A percentile compares a stretch with the other conserved stretches of the same genome.
Evolutionary conservation across 2,888 invertebrate species (phyloP).

Genomic region (Blastobasis lacticolella): DNA sequence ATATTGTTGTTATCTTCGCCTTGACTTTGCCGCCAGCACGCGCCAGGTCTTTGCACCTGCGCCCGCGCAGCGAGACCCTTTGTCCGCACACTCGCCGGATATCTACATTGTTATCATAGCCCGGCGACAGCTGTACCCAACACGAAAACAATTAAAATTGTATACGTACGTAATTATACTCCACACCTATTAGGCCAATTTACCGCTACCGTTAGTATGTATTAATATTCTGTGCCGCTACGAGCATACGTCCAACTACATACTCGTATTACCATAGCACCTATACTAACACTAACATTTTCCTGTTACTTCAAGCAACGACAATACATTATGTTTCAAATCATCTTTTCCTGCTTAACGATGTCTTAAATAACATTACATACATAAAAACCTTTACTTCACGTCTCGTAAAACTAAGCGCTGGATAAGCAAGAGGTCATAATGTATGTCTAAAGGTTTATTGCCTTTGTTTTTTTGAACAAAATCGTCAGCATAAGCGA

Average conservation of each 20-base stretch:
- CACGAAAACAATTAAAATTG: background rate
- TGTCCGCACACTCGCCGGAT: background rate
- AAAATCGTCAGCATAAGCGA: conserved; percentile 14
- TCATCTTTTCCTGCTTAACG: conserved; percentile 40
- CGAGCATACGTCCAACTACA: too few species aligned
- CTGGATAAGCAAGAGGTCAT: conserved; percentile 39
- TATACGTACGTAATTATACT: background rate
- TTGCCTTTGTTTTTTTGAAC: conserved; percentile 16
- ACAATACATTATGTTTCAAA: conserved; percentile 23
- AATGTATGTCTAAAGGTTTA: background rate
- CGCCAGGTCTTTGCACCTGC: conserved; percentile 12
- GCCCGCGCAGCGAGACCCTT: background rate
- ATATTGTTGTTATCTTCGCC: background rate
- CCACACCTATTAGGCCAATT: too few species aligned
- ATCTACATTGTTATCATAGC: background rate
- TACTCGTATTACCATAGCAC: too few species aligned
- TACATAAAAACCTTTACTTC: conserved; percentile 41
- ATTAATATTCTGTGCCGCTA: too few species aligned
- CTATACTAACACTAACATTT: conserved; percentile 8
- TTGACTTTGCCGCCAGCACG: conserved; percentile 1
- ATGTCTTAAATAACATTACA: conserved; percentile 37
- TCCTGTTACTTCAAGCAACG: conserved; percentile 17
- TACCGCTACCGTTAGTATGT: too few species aligned
- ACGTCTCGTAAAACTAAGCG: conserved; percentile 47
- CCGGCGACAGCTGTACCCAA: conserved; percentile 2